These are phyloP conservation scores for Metridium senile DNA, from an alignment of 92 coral and sea anemone genomes.

Conservation along the genomic window DNA sequence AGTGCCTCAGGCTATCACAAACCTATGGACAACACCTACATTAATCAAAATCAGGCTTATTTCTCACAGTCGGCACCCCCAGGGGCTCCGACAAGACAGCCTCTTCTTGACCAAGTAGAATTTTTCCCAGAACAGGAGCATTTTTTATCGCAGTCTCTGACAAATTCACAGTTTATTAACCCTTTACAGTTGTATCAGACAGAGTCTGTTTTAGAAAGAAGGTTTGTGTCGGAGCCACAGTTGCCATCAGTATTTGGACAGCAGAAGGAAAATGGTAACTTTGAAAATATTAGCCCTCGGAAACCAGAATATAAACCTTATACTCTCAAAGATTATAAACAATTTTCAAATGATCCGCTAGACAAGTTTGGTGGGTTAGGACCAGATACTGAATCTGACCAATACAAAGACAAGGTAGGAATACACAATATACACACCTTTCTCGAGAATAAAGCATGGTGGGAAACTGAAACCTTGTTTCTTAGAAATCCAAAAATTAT, in stretches of 20 bases:
- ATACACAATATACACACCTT: too few species aligned
- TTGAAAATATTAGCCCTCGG: conserved; percentile 29
- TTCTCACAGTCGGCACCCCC: conserved; percentile 76
- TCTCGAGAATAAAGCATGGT: too few species aligned
- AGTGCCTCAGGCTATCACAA: conserved; percentile 30
- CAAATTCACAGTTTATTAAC: conserved; percentile 37
- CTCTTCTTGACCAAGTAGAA: conserved; percentile 44
- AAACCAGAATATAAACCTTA: conserved; percentile 72
- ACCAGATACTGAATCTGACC: conserved; percentile 71
- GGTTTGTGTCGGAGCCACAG: conserved; percentile 64
- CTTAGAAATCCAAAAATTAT: too few species aligned
- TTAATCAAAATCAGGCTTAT: conserved; percentile 16
- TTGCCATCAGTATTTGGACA: conserved; percentile 24
- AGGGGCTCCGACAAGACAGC: conserved; percentile 39
- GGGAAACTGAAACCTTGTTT: too few species aligned
- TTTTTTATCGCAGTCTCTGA: conserved; percentile 33
- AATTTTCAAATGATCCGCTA: conserved; percentile 42
- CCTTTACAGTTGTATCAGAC: conserved; percentile 29
- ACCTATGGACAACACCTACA: conserved; percentile 1
- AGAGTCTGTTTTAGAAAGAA: conserved; percentile 43
- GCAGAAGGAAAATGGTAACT: conserved; percentile 20
- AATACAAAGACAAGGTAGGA: conserved; percentile 69
- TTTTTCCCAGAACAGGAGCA: conserved; percentile 43
- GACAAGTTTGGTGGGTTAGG: conserved; percentile 68
- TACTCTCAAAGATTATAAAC: conserved; percentile 68